A percentile compares a stretch with the other conserved stretches of the same genome.
phyloP scores from a whole-genome alignment of 2,797 vertebrate species.

The Mormyrus hasselquistii region DNA sequence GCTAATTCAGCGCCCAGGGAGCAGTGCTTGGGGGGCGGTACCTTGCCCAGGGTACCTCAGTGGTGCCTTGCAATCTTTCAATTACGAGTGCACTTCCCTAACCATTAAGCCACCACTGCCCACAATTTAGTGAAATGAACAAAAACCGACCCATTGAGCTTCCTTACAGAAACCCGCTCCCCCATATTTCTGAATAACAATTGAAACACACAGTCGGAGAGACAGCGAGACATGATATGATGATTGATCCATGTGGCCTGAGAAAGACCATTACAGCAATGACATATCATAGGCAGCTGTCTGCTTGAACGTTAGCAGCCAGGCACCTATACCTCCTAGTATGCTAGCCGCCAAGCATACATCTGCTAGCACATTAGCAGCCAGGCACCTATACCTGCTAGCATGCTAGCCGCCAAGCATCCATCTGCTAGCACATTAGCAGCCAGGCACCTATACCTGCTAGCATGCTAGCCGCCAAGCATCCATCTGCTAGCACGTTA shows the following conservation, averaged over 20 bases:
- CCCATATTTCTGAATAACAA: neutral
- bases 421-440: neutral
- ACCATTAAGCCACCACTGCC: too few species aligned
- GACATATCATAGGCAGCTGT: neutral
- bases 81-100: too few species aligned
- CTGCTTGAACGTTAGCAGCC: neutral
- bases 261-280: neutral
- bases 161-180: neutral
- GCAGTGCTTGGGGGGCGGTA: too few species aligned
- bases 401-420: neutral
- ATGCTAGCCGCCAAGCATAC: neutral
- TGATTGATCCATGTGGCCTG: neutral
- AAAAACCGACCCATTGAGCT: neutral
- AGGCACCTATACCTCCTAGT: neutral
- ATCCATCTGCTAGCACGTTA: neutral
- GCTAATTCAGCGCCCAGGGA: too few species aligned
- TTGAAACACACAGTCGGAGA: neutral
- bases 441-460: neutral
- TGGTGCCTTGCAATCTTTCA: too few species aligned
- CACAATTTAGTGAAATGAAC: neutral
- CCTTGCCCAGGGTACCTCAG: too few species aligned
- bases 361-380: neutral
- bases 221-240: constrained; percentile 15
- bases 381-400: neutral
- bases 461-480: neutral